Percentiles rank a stretch among this genome's conserved stretches.
Conservation (phyloP, 2,888 invertebrate genomes). For the Phalangium opilio region DNA sequence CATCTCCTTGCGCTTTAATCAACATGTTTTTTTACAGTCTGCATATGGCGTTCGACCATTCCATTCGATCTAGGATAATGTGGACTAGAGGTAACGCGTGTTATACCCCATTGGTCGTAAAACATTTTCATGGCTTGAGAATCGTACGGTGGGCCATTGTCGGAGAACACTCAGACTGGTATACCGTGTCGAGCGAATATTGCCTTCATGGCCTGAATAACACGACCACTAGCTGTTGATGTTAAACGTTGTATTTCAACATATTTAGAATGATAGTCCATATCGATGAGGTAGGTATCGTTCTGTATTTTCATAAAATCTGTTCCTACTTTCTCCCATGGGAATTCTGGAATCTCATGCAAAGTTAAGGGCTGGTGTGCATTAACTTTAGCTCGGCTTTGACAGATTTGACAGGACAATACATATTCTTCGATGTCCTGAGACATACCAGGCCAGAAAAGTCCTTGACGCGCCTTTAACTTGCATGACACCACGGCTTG, state of each 20-base stretch:
- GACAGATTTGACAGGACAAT: constrained; percentile 1
- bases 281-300: constrained; percentile 1
- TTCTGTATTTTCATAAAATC: neutral
- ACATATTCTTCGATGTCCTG: constrained; percentile 1
- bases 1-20: constrained; percentile 4
- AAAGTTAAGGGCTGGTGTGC: constrained; percentile 1
- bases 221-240: neutral
- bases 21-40: constrained; percentile 2
- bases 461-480: constrained; percentile 1
- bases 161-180: neutral
- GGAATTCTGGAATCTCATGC: neutral
- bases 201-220: constrained; percentile 5
- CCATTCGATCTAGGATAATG: constrained; percentile 4
- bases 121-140: neutral
- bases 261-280: constrained; percentile 7
- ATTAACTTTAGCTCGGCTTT: constrained; percentile 1
- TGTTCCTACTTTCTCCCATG: constrained; percentile 1
- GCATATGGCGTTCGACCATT: neutral
- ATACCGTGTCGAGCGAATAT: constrained; percentile 4
- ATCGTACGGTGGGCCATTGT: constrained; percentile 4
- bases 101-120: neutral
- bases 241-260: constrained; percentile 2
- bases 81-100: neutral
- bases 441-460: constrained; percentile 4
- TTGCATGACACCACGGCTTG: constrained; percentile 3